Base-by-base conservation (phyloP, 2,797 vertebrate genomes). In the Parotocinclus haroldoi region DNA sequence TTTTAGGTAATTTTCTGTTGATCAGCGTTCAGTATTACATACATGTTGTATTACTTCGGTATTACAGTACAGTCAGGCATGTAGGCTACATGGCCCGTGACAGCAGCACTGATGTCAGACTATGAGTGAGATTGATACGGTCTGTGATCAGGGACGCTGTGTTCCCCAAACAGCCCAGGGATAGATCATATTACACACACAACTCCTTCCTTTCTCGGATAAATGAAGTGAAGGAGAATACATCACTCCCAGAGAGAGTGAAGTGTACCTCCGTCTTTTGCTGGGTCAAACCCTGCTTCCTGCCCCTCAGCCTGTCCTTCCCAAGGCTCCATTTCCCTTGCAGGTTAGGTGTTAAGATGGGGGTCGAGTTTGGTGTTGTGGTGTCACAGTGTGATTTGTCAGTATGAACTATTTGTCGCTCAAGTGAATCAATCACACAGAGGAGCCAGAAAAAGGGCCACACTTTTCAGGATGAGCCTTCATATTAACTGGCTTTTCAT, bases 161-260 rank as follows among this genome's bases (percentile, higher is more conserved):
- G 82, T 82, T 85, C 81, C 86, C 81, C 84, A 86, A 85, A 87
- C 82, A 85, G 81, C 79, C 78, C 82, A 68, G 86, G 89, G 90
- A 91, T 89, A 86, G 87, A 89, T 91, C 85, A 83, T 89, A 89
- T 88, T 64, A 74, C 59, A 63, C 51, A 63, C 68, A 54, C 55
- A 58, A 87, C 86, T 88, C 86, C 84, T 87, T 86, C 60, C 84
- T 83, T 90, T 88, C 84, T 84, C 88, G 84, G 87, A 91, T 89
- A 89, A 90, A 91, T 91, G 88, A 91, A 89, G 86, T 88, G 85
- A 87, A 82, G 76, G 83, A 85, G 85, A 88, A 89, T 90, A 87
- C 88, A 91, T 90, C 87, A 91, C 85, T 89, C 82, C 73, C 38
- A 54, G 71, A 18, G 77, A 84, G 78, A 82, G 81, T 80, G 79